Base-by-base conservation (phyloP, 2,797 vertebrate species). In the Silurus aristotelis region DNA sequence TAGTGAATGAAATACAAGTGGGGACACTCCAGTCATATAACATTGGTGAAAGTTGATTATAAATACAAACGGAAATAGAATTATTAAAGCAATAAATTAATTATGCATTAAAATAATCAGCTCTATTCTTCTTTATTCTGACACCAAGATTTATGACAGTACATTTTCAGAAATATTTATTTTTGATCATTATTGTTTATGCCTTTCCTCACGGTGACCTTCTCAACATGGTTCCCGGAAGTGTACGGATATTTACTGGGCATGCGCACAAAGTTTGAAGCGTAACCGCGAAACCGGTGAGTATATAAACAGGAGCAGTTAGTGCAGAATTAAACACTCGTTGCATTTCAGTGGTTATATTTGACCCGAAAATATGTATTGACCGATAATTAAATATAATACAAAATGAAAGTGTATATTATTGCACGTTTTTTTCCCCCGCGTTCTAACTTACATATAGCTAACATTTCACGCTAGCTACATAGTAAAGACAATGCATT, bases 211-310 rank as follows among this genome's bases (percentile, higher is more conserved):
- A 25, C 5, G 5, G 6, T 61, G 67, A 83, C 81, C 31, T 83
- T 46, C 31, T n/a, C 17, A 73, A 46, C 15, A 83, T 72, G 70
- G 56, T 6, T 61, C 60, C 31, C 55, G 56, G 68, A 61, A 10
- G 55, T 6, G 38, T 0, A 10, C 68, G 1, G 3, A 48, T 63
- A 6, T 63, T 61, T 14, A 20, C 1, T 83, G 81, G 0, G 81
- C 81, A 72, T 83, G 81, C 56, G 81, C 66, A 27, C 22, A 48
- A 73, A 0, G 6, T 72, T 73, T 2, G 10, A 83, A 83, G 6
- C n/a, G 6, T 6, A 25, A 5, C 22, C 81, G 81, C 81, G 81
- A 83, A 83, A 20, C 56, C 22, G 68, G 81, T 60, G 56, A 83
- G 67, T 83, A 19, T 46, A 3, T 80, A 0, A 48, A 20, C 61